Base-by-base conservation (phyloP, 2,888 invertebrate genomes). In the Cephus sareptanus region DNA sequence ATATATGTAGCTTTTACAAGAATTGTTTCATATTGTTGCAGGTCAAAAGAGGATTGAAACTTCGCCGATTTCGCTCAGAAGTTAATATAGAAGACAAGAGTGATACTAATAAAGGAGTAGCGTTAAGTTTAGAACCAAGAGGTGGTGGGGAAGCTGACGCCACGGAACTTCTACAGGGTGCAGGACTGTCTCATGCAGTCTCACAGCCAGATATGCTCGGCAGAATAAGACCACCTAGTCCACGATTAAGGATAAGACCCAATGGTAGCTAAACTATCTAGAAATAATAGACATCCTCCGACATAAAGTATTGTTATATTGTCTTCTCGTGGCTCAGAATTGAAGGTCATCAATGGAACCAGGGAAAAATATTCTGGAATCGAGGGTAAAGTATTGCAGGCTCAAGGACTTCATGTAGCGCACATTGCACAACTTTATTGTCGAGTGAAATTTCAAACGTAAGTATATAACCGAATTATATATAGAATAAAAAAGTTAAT, bases 121-220 rank as follows among this genome's bases (percentile, higher is more conserved):
- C 89, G 9, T 79, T 89, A 56, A 89, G 89, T 74, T 82, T 91
- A 71, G 91, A 91, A 79, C 90, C 91, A 4, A 85, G 91, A 75
- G 91, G 90, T 3, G 90, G 89, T 1, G 92, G 92, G 13, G 92
- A 93, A 73, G 88, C 92, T 9, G 91, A 92, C 78, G 91, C 92
- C 0, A 91, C 91, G 4, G 93, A 92, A 76, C 88, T 93, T 34
- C 85, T 90, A n/a, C 89, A 88, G 78, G 87, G 87, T 77, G 89
- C 90, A 35, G 89, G 89, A 71, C 85, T 92, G 33, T 88, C 89
- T 11, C 92, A 92, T 79, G 92, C 89, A 79, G 92, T 92, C 84
- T 92, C 91, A 80, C 93, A 92, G 86, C 93, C 90, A 73, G 92
- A 89, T 85, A 90, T 91, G 87, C 84, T 89, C 34, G 83, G 86